A percentile compares a stretch with the other conserved stretches of the same genome.
These are phyloP conservation scores for Orius laevigatus DNA, from an alignment of 1,140 invertebrate species.

Conservation along the genomic window DNA sequence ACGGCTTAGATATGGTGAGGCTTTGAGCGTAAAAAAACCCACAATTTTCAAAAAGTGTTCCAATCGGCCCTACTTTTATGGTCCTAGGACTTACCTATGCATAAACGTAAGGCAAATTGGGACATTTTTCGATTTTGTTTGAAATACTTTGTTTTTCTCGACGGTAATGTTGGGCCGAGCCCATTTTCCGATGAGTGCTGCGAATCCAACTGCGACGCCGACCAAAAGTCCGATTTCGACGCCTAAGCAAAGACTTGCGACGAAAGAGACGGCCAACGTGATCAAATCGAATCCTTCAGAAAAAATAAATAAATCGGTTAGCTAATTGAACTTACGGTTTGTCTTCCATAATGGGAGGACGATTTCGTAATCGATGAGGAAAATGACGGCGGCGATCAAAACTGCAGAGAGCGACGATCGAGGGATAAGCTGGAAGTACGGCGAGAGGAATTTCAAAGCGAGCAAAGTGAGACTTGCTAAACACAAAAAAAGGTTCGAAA, in stretches of 20 bases:
- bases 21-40: no score
- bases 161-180: conserved; percentile 29
- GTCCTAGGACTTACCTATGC: neutral
- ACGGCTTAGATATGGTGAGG: no score
- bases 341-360: conserved; percentile 41
- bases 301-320: conserved; percentile 9
- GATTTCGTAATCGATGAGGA: conserved; percentile 46
- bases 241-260: conserved; percentile 36
- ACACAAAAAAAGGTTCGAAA: neutral
- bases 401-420: conserved; percentile 44
- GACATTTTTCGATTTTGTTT: no score
- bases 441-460: conserved; percentile 44
- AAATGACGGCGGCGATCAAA: conserved; percentile 50
- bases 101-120: no score
- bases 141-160: conserved; percentile 26
- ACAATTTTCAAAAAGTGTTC: neutral
- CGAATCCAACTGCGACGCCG: conserved; percentile 39
- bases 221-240: conserved; percentile 50
- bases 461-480: conserved; percentile 39
- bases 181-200: conserved; percentile 40
- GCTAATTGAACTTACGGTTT: conserved; percentile 18
- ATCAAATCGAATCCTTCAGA: conserved; percentile 42
- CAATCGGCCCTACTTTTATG: neutral
- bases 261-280: conserved; percentile 38
- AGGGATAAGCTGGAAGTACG: conserved; percentile 54